These are phyloP conservation scores for Diadumene lineata DNA, from an alignment of 92 coral and sea anemone genomes.

Conservation along the genomic window DNA sequence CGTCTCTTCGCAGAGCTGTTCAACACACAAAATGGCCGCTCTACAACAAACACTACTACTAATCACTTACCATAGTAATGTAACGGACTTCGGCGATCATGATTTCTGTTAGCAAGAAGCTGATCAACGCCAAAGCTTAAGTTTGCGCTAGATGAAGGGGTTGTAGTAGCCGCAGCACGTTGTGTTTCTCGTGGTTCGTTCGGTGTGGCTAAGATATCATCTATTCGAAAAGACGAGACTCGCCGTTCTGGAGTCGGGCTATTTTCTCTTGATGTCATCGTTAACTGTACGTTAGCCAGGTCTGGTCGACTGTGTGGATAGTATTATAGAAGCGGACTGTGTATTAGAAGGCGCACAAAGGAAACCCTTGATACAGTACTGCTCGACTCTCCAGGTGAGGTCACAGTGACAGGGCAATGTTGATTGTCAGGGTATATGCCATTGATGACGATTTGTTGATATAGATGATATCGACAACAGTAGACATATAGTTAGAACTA, in stretches of 20 bases:
- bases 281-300: slow-evolving; percentile 20
- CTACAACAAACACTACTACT: not conserved
- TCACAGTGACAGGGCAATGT: slow-evolving; percentile 78
- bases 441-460: slow-evolving; percentile 96
- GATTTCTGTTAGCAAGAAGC: slow-evolving; percentile 60
- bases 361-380: slow-evolving; percentile 64
- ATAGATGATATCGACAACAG: slow-evolving; percentile 86
- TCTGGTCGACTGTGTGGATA: not conserved
- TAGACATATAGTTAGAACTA: slow-evolving; percentile 65
- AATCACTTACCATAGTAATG: slow-evolving; percentile 68
- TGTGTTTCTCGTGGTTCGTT: slow-evolving; percentile 32
- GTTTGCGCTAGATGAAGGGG: slow-evolving; percentile 32
- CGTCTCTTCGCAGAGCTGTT: slow-evolving; percentile 7
- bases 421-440: slow-evolving; percentile 93
- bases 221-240: slow-evolving; percentile 84
- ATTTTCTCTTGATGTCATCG: slow-evolving; percentile 52
- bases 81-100: slow-evolving; percentile 59
- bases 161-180: slow-evolving; percentile 24
- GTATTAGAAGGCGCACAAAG: slow-evolving; percentile 50
- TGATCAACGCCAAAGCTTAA: slow-evolving; percentile 88
- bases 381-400: slow-evolving; percentile 87
- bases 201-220: slow-evolving; percentile 77
- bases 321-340: slow-evolving; percentile 14
- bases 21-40: slow-evolving; percentile 28
- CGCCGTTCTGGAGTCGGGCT: slow-evolving; percentile 45